These are phyloP conservation scores for Ditylenchus dipsaci DNA, from an alignment of 1,140 invertebrate genomes.

Conservation along the genomic window DNA sequence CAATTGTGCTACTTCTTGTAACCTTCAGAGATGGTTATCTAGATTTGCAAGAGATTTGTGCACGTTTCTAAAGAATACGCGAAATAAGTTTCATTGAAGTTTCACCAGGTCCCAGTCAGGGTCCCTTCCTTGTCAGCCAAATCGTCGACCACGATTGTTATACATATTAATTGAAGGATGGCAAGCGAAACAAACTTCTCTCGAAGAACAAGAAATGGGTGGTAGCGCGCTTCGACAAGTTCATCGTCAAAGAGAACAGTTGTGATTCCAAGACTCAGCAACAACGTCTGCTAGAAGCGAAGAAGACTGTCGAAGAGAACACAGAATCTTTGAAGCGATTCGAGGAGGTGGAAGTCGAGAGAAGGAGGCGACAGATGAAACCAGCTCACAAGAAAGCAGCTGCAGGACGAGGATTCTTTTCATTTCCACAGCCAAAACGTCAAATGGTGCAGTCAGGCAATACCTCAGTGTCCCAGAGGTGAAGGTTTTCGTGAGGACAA, in stretches of 20 bases:
- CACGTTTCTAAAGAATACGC: too few relatives aligned
- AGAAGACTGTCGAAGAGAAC: slow-evolving; percentile 30
- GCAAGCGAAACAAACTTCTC: slow-evolving; percentile 24
- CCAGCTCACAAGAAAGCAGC: neutral
- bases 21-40: too few relatives aligned
- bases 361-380: slow-evolving; percentile 34
- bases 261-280: slow-evolving; percentile 38
- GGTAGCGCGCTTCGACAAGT: slow-evolving; percentile 33
- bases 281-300: slow-evolving; percentile 36
- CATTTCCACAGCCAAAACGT: neutral
- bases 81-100: too few relatives aligned
- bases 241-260: slow-evolving; percentile 29
- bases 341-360: slow-evolving; percentile 39
- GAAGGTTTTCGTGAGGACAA: slow-evolving; percentile 5
- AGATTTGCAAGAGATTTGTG: too few relatives aligned
- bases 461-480: slow-evolving; percentile 5
- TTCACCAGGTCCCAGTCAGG: too few relatives aligned
- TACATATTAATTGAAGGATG: too few relatives aligned
- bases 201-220: slow-evolving; percentile 45
- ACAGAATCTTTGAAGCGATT: slow-evolving; percentile 42
- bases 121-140: too few relatives aligned
- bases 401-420: neutral
- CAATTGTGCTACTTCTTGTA: too few relatives aligned
- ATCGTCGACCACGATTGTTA: too few relatives aligned
- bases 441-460: neutral